A percentile compares a stretch with the other conserved stretches of the same genome.
These are phyloP conservation scores for Lates calcarifer DNA, from an alignment of 2,113 vertebrate genomes.

Conservation along the genomic window DNA sequence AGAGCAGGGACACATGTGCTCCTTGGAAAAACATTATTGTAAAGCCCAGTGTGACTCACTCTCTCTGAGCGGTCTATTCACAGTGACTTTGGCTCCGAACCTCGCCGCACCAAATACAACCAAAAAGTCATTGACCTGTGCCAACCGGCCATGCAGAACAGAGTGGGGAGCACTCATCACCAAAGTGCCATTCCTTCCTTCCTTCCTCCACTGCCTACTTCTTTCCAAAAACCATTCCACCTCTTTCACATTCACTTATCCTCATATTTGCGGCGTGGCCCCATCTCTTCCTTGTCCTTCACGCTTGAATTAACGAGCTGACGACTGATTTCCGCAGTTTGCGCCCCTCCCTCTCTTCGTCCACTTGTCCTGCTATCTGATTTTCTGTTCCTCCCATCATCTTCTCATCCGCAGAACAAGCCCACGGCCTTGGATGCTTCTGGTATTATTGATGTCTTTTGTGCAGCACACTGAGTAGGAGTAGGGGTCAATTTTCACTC, in stretches of 20 bases:
- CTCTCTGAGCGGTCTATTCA: constrained; percentile 52
- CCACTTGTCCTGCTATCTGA: constrained; percentile 35
- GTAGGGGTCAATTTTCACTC: constrained; percentile 64
- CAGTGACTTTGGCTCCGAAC: constrained; percentile 46
- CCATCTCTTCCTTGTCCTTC: constrained; percentile 54
- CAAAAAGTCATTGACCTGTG: constrained; percentile 64
- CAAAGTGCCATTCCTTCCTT: constrained; percentile 55
- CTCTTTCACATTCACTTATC: constrained; percentile 53
- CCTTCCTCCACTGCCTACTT: constrained; percentile 48
- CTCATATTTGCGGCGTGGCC: constrained; percentile 22
- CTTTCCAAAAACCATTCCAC: constrained; percentile 49
- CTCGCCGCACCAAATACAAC: constrained; percentile 53
- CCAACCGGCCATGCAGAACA: constrained; percentile 66
- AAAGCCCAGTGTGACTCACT: constrained; percentile 38
- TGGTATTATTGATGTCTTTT: constrained; percentile 55
- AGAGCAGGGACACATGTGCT: constrained; percentile 47
- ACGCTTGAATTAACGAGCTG: constrained; percentile 42
- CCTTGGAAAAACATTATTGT: constrained; percentile 35
- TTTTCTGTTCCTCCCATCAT: constrained; percentile 40
- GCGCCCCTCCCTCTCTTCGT: constrained; percentile 5
- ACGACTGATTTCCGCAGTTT: constrained; percentile 49
- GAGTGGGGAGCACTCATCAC: constrained; percentile 64
- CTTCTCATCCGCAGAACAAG: constrained; percentile 32
- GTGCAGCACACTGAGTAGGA: constrained; percentile 20
- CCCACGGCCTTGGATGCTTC: constrained; percentile 5